Evolutionary conservation across 2,797 vertebrate genomes (phyloP), one percentile per base, ranked within the genome.

Genomic region (Eutrigla gurnardus): DNA sequence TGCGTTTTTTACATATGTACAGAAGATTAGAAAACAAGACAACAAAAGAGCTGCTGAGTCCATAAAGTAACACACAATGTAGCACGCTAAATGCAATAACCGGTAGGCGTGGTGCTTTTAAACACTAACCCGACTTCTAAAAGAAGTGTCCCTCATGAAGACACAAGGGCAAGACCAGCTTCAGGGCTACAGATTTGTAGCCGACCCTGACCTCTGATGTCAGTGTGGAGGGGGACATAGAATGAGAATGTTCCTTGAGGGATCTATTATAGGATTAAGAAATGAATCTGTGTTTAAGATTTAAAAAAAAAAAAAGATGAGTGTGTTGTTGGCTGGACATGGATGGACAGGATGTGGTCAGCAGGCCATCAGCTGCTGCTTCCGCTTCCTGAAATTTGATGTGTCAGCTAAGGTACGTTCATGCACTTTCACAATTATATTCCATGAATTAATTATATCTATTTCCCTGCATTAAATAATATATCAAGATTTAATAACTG

Each of bases 21-120:
- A 67, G 7, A 57, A 7, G 32, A 58, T 36, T 9, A 45, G 53
- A 73, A 73, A 67, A 76, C 61, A 73, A 66, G 57, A 65, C 35
- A 50, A 70, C 36, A 60, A 36, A 50, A 60, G 15, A 75, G 49
- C 50, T 7, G 18, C n/a, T 4, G 2, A 54, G 40, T 71, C 64
- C n/a, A 32, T 54, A 76, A 54, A 65, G 59, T 37, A 65, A 18
- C 15, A 39, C 43, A 59, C n/a, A 13, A 36, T 37, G 64, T 15
- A 50, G 43, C 5, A 0, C 66, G 66, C 57, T 64, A 65, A 47
- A 70, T 47, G 57, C 35, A 65, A 46, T 62, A 47, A 43, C 58
- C 70, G 39, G 39, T 42, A 18, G 52, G 77, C 32, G 15, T 75
- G 45, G 42, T 62, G 18, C 59, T 60, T 53, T 71, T 25, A 53